These are phyloP conservation scores for Polyergus mexicanus DNA, from an alignment of 1,140 invertebrate species.

Conservation along the genomic window DNA sequence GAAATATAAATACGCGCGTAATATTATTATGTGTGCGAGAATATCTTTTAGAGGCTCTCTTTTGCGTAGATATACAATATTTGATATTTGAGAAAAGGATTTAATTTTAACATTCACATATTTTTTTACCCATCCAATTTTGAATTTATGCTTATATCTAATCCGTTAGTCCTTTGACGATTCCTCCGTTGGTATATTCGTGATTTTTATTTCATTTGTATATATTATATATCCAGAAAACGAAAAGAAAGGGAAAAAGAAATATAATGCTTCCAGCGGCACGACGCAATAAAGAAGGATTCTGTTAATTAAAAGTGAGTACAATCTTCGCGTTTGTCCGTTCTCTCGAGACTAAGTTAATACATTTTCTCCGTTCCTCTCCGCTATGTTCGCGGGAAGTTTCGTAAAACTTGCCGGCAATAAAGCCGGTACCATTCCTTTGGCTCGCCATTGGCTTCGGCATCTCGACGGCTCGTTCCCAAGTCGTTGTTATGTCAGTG, in stretches of 20 bases:
- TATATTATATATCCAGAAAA: conserved; percentile 29
- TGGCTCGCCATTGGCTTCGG: conserved; percentile 56
- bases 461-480: conserved; percentile 24
- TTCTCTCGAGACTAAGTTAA: conserved; percentile 53
- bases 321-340: conserved; percentile 46
- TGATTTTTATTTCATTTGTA: conserved; percentile 13
- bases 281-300: conserved; percentile 61
- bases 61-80: background rate
- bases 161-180: conserved; percentile 4
- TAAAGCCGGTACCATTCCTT: conserved; percentile 65
- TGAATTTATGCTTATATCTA: conserved; percentile 8
- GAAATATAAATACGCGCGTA: conserved; percentile 8
- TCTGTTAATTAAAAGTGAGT: conserved; percentile 69
- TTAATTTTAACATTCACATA: conserved; percentile 31
- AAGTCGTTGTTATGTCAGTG: conserved; percentile 67
- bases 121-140: background rate
- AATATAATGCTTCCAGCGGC: conserved; percentile 15
- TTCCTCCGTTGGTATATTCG: background rate
- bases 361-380: conserved; percentile 49
- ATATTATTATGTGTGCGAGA: conserved; percentile 11
- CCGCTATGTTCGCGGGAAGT: conserved; percentile 53
- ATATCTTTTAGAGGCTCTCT: conserved; percentile 3
- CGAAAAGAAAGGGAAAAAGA: background rate
- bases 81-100: background rate
- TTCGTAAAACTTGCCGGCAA: conserved; percentile 72